A percentile compares a stretch with the other conserved stretches of the same genome.
Conservation (phyloP, 2,888 invertebrate species). For the Drosophila tanythrix region DNA sequence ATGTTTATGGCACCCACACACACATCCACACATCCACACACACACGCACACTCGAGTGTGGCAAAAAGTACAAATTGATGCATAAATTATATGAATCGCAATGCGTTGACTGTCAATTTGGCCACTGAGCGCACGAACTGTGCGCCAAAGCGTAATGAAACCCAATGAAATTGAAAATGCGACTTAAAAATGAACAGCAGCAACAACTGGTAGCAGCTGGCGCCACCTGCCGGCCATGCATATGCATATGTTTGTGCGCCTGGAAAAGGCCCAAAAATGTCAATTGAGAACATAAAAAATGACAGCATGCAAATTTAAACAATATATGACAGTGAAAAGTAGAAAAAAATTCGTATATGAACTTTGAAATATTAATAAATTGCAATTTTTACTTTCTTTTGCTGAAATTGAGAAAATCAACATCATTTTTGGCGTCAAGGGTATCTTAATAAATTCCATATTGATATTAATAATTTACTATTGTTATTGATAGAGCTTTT, state of each 20-base stretch:
- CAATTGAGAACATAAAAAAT: constrained; percentile 19
- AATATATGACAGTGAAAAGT: neutral
- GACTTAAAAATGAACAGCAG: constrained; percentile 35
- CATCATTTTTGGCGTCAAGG: neutral
- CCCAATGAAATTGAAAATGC: constrained; percentile 58
- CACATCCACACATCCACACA: constrained; percentile 1
- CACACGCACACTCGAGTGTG: neutral
- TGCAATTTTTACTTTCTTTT: neutral
- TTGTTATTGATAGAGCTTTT: neutral
- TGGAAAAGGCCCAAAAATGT: constrained; percentile 1
- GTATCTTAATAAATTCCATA: neutral
- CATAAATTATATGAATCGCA: constrained; percentile 73
- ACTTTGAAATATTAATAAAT: neutral
- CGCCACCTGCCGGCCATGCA: constrained; percentile 32
- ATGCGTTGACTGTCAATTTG: constrained; percentile 75
- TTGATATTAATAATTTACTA: neutral
- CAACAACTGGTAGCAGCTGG: constrained; percentile 29
- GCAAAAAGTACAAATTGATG: constrained; percentile 61
- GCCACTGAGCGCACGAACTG: constrained; percentile 58
- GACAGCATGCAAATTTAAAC: constrained; percentile 51
- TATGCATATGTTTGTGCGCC: neutral
- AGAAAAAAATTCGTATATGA: neutral
- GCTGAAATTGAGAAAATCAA: neutral
- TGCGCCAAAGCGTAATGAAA: constrained; percentile 56
- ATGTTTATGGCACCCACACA: constrained; percentile 27